Evolutionary conservation across 35 echinoderm and acorn worm species (phyloP).

Genomic region (Eucidaris tribuloides): DNA sequence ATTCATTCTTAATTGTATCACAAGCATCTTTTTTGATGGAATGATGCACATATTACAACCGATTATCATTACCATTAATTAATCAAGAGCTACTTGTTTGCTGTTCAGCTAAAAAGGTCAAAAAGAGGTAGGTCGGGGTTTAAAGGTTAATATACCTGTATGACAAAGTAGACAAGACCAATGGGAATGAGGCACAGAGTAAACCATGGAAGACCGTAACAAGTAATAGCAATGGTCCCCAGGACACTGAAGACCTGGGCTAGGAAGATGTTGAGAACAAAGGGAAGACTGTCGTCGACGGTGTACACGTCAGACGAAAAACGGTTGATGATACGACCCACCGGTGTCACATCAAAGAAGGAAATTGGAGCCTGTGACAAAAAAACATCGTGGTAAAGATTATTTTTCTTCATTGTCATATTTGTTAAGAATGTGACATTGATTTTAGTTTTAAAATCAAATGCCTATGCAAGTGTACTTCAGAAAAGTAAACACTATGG

Average conservation of each 20-base stretch:
- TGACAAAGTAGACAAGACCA: slow-evolving; percentile 62
- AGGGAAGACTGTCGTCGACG: slow-evolving; percentile 85
- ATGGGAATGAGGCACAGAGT: slow-evolving; percentile 74
- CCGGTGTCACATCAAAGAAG: slow-evolving; percentile 94
- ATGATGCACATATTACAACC: too few relatives aligned
- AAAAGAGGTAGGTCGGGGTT: too few relatives aligned
- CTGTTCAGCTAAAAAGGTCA: too few relatives aligned
- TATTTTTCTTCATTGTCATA: neutral
- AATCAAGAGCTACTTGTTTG: too few relatives aligned
- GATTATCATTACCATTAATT: too few relatives aligned
- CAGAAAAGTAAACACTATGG: too few relatives aligned
- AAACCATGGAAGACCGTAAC: slow-evolving; percentile 95
- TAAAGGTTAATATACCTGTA: slow-evolving; percentile 67
- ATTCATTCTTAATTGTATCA: too few relatives aligned
- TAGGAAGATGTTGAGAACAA: slow-evolving; percentile 88
- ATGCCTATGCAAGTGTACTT: too few relatives aligned
- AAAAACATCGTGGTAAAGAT: neutral
- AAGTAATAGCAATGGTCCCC: slow-evolving; percentile 78
- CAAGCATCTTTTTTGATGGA: too few relatives aligned
- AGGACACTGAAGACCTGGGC: slow-evolving; percentile 69
- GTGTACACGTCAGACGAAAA: slow-evolving; percentile 96
- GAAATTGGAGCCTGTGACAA: slow-evolving; percentile 74
- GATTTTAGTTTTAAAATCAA: too few relatives aligned
- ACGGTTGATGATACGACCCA: slow-evolving; percentile 92
- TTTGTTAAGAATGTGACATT: neutral